phyloP scores from a whole-genome alignment of 64 coral and sea anemone genomes.

The Montipora sp. region DNA sequence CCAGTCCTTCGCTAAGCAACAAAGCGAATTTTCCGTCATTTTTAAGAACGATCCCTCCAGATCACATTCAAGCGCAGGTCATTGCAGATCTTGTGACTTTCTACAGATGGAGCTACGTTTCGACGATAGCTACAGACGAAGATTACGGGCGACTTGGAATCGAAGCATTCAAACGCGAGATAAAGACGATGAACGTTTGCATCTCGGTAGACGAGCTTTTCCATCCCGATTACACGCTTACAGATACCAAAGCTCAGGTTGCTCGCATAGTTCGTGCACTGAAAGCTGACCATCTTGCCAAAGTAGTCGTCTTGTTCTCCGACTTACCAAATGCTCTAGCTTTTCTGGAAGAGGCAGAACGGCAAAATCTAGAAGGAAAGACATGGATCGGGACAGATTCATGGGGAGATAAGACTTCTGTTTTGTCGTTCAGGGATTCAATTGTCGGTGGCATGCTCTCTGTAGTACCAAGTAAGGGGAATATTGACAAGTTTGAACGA shows the following conservation, averaged over 20 bases:
- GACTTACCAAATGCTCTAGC: constrained; percentile 80
- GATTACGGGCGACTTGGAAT: constrained; percentile 94
- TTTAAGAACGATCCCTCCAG: constrained; percentile 92
- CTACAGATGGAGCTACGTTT: constrained; percentile 93
- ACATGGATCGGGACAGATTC: constrained; percentile 96
- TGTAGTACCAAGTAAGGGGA: constrained; percentile 83
- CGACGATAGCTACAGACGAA: constrained; percentile 86
- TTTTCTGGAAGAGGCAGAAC: constrained; percentile 80
- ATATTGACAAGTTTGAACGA: constrained; percentile 73
- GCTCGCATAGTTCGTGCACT: constrained; percentile 65
- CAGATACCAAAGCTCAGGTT: constrained; percentile 66
- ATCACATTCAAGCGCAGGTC: constrained; percentile 89
- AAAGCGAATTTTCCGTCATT: constrained; percentile 89
- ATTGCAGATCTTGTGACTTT: constrained; percentile 86
- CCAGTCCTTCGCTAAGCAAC: constrained; percentile 89
- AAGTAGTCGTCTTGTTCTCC: constrained; percentile 86
- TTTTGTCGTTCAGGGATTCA: constrained; percentile 68
- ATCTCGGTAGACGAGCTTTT: constrained; percentile 93
- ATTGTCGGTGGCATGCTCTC: constrained; percentile 90
- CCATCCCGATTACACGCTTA: constrained; percentile 70
- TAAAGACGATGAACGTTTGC: constrained; percentile 83
- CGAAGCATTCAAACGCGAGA: constrained; percentile 82
- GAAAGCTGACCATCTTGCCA: constrained; percentile 68
- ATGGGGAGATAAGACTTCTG: constrained; percentile 86
- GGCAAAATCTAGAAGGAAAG: constrained; percentile 65